Evolutionary conservation across 2,888 invertebrate genomes (phyloP).

Genomic region (Flexamia atlantica): DNA sequence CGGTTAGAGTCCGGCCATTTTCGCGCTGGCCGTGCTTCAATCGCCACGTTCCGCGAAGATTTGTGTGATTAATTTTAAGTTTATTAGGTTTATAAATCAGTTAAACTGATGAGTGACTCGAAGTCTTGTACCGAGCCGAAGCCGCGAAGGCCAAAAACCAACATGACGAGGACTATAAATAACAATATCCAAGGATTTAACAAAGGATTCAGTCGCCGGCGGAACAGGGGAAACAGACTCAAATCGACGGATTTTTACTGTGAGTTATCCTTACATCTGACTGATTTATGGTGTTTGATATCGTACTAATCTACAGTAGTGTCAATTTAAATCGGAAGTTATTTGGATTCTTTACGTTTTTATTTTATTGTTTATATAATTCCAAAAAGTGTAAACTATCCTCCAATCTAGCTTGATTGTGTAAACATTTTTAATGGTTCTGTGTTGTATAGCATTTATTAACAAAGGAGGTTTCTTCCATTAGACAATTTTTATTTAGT

Average conservation of each 20-base stretch:
- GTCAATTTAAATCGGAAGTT: too few species aligned
- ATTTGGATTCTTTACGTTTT: too few species aligned
- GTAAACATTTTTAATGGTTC: too few species aligned
- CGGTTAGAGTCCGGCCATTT: neutral
- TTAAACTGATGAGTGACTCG: slow-evolving; percentile 19
- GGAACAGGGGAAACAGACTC: slow-evolving; percentile 2
- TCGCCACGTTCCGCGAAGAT: slow-evolving; percentile 10
- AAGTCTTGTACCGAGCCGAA: neutral
- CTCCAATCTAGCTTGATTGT: too few species aligned
- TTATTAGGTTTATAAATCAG: neutral
- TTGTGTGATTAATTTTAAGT: slow-evolving; percentile 5
- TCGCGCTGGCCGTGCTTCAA: slow-evolving; percentile 13
- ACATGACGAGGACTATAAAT: slow-evolving; percentile 27
- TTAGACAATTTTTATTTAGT: too few species aligned
- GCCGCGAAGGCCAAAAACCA: neutral
- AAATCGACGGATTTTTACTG: neutral
- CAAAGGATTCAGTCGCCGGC: slow-evolving; percentile 4
- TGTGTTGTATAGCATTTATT: too few species aligned
- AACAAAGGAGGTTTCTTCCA: too few species aligned
- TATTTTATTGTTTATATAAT: too few species aligned
- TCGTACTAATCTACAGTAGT: too few species aligned
- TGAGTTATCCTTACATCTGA: neutral
- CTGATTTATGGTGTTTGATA: neutral
- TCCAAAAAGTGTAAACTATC: too few species aligned
- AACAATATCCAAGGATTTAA: slow-evolving; percentile 28